Conservation (phyloP, 92 coral and sea anemone species). For the Epizoanthus ramosus region DNA sequence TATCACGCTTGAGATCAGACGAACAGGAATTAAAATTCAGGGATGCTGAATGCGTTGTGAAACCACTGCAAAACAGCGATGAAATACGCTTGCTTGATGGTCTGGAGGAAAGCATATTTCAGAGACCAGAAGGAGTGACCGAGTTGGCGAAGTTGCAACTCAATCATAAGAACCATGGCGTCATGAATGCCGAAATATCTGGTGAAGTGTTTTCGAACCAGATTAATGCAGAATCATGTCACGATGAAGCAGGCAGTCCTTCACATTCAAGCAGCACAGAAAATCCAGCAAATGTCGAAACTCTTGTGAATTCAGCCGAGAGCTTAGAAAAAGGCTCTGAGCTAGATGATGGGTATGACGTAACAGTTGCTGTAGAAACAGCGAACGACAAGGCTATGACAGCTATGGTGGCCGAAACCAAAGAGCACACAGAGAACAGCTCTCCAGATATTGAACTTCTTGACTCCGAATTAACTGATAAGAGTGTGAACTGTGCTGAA, state of each 20-base stretch:
- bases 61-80: not conserved
- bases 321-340: not conserved
- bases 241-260: not conserved
- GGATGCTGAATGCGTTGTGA: not conserved
- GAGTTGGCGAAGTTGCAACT: not conserved
- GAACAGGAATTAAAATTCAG: slow-evolving; percentile 6
- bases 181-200: not conserved
- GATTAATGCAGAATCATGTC: not conserved
- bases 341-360: not conserved
- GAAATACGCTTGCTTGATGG: not conserved
- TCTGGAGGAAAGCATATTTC: slow-evolving; percentile 11
- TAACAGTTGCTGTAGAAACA: not conserved
- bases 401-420: not conserved
- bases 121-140: not conserved
- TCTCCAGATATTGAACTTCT: no score
- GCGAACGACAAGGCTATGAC: not conserved
- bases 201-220: not conserved
- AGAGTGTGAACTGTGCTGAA: no score
- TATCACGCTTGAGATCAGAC: slow-evolving; percentile 2
- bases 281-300: not conserved
- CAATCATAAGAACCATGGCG: not conserved
- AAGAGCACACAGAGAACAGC: no score
- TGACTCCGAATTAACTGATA: no score
- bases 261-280: not conserved
- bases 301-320: not conserved